Evolutionary conservation across 1,140 invertebrate genomes (phyloP).

Genomic region (Calycopis cecrops): DNA sequence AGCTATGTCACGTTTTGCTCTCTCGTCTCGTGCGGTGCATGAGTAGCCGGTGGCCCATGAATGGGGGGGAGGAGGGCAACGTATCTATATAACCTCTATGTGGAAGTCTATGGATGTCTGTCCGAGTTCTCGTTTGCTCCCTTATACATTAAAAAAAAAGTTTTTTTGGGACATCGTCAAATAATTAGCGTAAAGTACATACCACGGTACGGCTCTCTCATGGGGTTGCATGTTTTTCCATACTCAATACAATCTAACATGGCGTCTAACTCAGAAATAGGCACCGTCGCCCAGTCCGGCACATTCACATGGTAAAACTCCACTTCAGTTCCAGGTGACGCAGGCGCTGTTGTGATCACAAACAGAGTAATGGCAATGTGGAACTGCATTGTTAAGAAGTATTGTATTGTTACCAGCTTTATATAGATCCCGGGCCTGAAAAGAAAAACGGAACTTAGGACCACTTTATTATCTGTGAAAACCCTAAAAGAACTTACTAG

Average conservation of each 20-base stretch:
- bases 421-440: too few species aligned
- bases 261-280: background rate
- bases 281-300: background rate
- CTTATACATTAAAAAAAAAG: background rate
- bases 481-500: too few species aligned
- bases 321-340: background rate
- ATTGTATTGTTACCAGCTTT: background rate
- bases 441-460: too few species aligned
- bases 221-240: background rate
- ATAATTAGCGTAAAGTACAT: background rate
- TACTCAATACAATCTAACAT: background rate
- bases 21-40: too few species aligned
- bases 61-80: too few species aligned
- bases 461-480: too few species aligned
- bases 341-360: background rate
- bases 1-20: too few species aligned
- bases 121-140: too few species aligned
- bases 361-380: background rate
- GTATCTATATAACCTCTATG: too few species aligned
- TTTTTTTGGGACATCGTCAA: background rate
- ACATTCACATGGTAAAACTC: background rate
- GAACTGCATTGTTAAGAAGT: background rate
- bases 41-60: too few species aligned
- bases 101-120: too few species aligned
- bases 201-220: background rate